Percentiles rank a stretch among this genome's conserved stretches.
Conservation (phyloP, 2,113 vertebrate species). For the Dendropsophus ebraccatus region DNA sequence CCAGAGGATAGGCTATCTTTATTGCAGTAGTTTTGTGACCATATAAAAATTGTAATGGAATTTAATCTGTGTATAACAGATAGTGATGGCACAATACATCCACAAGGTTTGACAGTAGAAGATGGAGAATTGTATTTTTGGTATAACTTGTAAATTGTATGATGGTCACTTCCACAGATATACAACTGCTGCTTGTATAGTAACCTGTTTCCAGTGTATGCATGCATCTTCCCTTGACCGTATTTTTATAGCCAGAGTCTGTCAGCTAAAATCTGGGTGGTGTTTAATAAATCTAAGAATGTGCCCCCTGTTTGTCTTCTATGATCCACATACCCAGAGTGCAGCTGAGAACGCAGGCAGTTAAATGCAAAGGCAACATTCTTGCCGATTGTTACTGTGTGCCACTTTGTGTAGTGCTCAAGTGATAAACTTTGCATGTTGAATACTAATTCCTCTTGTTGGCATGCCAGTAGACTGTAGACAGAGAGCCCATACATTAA, state of each 20-base stretch:
- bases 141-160: neutral
- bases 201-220: no score
- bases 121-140: neutral
- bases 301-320: neutral
- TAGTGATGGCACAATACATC: neutral
- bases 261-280: neutral
- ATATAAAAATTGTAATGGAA: neutral
- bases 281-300: neutral
- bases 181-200: neutral
- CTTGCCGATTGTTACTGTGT: slow-evolving; percentile 39
- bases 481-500: slow-evolving; percentile 34
- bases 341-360: neutral
- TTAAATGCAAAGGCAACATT: slow-evolving; percentile 26
- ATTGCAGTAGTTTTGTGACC: neutral
- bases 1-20: neutral
- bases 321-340: neutral
- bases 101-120: neutral
- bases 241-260: neutral
- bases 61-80: neutral
- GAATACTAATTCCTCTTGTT: slow-evolving; percentile 46
- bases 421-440: slow-evolving; percentile 46
- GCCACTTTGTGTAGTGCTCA: slow-evolving; percentile 40
- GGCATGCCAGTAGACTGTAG: slow-evolving; percentile 10
- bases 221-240: neutral
- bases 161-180: neutral